Percentiles rank a stretch among this genome's conserved stretches.
Conservation (phyloP, 2,797 vertebrate genomes). For the Tragopan temminckii region DNA sequence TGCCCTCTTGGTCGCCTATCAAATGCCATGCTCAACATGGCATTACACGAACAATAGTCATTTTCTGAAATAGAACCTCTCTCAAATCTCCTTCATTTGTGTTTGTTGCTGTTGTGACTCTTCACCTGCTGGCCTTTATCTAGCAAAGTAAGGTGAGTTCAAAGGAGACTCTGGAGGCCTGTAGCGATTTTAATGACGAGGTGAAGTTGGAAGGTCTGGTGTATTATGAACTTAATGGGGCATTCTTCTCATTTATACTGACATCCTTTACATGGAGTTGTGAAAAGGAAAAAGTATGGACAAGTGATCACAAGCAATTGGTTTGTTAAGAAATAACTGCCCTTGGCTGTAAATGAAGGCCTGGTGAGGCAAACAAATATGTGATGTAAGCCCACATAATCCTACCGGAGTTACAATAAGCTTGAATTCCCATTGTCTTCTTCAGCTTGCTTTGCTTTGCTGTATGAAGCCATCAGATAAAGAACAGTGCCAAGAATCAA, state of each 20-base stretch:
- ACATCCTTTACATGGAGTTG: constrained; percentile 52
- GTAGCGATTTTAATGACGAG: constrained; percentile 62
- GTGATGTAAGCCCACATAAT: constrained; percentile 18
- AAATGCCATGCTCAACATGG: not conserved
- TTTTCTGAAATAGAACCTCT: constrained; percentile 16
- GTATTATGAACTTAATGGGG: constrained; percentile 59
- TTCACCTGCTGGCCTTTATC: constrained; percentile 67
- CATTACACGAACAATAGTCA: not conserved
- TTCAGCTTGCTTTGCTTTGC: constrained; percentile 15
- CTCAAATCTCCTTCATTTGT: constrained; percentile 38
- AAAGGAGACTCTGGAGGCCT: constrained; percentile 54
- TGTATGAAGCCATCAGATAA: not conserved
- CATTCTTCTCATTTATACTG: constrained; percentile 48
- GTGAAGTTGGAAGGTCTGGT: constrained; percentile 67
- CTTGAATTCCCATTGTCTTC: not conserved
- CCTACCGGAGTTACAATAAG: not conserved
- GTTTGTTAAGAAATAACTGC: constrained; percentile 58
- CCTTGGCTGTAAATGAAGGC: constrained; percentile 24
- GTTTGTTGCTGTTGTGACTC: constrained; percentile 70
- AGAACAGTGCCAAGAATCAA: not conserved
- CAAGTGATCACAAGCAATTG: constrained; percentile 45
- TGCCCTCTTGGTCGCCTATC: not conserved
- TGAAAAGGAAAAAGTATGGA: constrained; percentile 40
- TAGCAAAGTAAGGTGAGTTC: constrained; percentile 54
- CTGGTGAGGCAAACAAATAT: constrained; percentile 30